Base-by-base conservation (phyloP, 2,888 invertebrate species). In the Gandaritis pyraliata region DNA sequence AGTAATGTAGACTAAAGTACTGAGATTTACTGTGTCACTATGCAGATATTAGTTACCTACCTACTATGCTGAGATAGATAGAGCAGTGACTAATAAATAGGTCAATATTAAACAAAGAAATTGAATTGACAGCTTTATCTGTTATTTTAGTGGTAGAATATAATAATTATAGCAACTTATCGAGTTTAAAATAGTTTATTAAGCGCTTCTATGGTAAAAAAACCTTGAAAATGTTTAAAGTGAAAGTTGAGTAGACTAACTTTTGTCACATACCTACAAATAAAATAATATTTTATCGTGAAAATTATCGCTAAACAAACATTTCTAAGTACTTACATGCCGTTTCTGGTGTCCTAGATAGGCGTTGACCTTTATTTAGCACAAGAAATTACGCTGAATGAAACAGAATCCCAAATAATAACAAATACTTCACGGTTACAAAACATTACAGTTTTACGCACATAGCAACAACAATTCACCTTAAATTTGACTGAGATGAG, bases 281-380 rank as follows among this genome's bases (percentile, higher is more conserved):
- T 8, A 43, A 16, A 43, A 15, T 10, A 10, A 0, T 4, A 8
- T n/a, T 46, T 38, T 51, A 45, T 5, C 11, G 10, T 18, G 45
- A 29, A 46, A 50, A 23, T 41, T 47, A 50, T 54, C n/a, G 29
- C 7, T 43, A 51, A 38, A 36, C n/a, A 52, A 56, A 59, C 47
- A 55, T 1, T 30, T 11, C n/a, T 10, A n/a, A 43, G 41, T 48
- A 64, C 63, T 64, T 33, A 64, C 63, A 6, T 23, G 51, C 12
- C 11, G 29, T n/a, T 15, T 16, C 52, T 38, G 51, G 48, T 59
- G 13, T 52, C 18, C 11, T 48, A 13, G 7, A 45, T 12, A 15
- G 56, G n/a, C 46, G 15, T 30, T 59, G 63, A 64, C 58, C 63
- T 58, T 48, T 54, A 56, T 38, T 59, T 59, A 59, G 51, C 52